Evolutionary conservation across 2,888 invertebrate species (phyloP).

Genomic region (Julus scanicus): DNA sequence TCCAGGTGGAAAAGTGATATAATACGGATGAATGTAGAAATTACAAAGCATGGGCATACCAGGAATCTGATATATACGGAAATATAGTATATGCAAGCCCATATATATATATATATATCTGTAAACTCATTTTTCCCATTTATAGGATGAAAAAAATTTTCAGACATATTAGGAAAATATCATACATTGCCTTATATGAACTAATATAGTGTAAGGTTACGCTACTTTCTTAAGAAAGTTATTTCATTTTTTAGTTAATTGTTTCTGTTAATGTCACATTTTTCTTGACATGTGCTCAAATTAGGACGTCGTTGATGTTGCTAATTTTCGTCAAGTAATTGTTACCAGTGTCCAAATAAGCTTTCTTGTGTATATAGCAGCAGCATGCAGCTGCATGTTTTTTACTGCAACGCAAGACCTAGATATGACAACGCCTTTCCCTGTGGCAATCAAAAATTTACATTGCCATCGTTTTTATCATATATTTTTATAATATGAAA

Average conservation of each 20-base stretch:
- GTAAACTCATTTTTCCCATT: no score
- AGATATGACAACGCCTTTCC: neutral
- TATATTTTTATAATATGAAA: neutral
- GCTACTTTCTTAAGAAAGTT: neutral
- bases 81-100: no score
- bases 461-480: neutral
- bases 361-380: neutral
- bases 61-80: no score
- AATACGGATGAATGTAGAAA: no score
- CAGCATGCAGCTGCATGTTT: neutral
- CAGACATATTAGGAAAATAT: no score
- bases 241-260: neutral
- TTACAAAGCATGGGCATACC: no score
- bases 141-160: no score
- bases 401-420: neutral
- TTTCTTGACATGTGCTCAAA: neutral
- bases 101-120: no score
- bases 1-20: no score
- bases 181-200: no score
- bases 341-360: neutral
- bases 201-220: neutral
- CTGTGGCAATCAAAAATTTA: neutral
- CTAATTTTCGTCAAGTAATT: neutral
- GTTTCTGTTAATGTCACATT: neutral
- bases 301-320: neutral